Base-by-base conservation (phyloP, 30 jellyfish, hydroid and myxozoan genomes). In the Morbakka virulenta region DNA sequence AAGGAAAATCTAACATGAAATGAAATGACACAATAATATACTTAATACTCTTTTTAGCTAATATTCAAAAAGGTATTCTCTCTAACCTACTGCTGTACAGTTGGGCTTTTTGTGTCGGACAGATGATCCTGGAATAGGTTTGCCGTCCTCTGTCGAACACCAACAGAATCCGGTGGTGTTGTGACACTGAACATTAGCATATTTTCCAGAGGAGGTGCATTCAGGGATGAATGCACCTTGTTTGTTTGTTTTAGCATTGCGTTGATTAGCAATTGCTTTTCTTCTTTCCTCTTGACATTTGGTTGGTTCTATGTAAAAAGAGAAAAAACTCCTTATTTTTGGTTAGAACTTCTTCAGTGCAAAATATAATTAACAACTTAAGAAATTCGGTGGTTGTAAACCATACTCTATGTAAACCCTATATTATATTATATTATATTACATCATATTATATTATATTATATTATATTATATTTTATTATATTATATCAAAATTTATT, bases 71-170 rank as follows among this genome's bases (percentile, higher is more conserved):
- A n/a, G n/a, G n/a, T n/a, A 41, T 6, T 41, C 57, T 6, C 17
- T 50, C 86, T 51, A 33, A 52, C 86, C 86, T 4, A 74, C 64
- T 4, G 29, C 30, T 22, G 86, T 20, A 31, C 96, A 86, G 34
- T 86, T 86, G 35, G 96, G 96, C 25, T 77, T 36, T 52, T 77
- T 67, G 52, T 64, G 27, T 25, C 79, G 68, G 32, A 86, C 96
- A 4, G 96, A 86, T 3, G 96, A 74, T 27, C 91, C 91, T 2
- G 96, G 96, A 35, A 86, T 86, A 0, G 96, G 96, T 64, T 85
- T 34, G 4, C 96, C 96, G 50, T 86, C 96, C 13, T 74, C 64
- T 25, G 96, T 86, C 3, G 96, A 86, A 52, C 96, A 86, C 96
- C 96, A 86, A 62, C 96, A 86, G 79, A 51, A 86, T 28, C 96